Base-by-base conservation (phyloP, 2,797 vertebrate species). In the Sparidentex hasta region DNA sequence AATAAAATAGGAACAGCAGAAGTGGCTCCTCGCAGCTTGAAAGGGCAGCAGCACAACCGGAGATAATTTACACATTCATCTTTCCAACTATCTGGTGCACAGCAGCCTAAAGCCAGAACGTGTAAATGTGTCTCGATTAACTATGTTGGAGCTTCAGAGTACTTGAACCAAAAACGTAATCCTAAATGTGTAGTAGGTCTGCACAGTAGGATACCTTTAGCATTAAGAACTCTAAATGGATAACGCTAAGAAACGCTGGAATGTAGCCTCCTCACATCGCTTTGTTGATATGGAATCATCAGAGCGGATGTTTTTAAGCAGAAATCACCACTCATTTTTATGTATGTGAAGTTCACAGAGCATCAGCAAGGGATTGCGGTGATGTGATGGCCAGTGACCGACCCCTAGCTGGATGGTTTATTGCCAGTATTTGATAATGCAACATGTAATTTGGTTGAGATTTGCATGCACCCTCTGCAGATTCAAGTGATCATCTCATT, bases 11-110 rank as follows among this genome's bases (percentile, higher is more conserved):
- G 63, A 73, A 69, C 48, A 81, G 57, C 27, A 25, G 78, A 44
- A 61, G n/a, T 50, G n/a, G 47, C 59, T 68, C 48, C 59, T 67
- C 47, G 29, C 52, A 71, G 59, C 56, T 73, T 67, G 51, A 86
- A 66, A 62, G 64, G 33, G 71, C 50, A 70, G 57, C 55, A 65
- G 55, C 72, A 75, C 33, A 73, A 65, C 48, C 33, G 64, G 62
- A 85, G 25, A 77, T 14, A 72, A 65, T 44, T 38, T 11, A 66
- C 11, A 69, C 13, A 23, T 63, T 61, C 18, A 59, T 72, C 56
- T 74, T 65, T 44, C n/a, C 51, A 63, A 61, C 55, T 64, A 41
- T 62, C 51, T 20, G 57, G 63, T 43, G 47, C 67, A 78, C 62
- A 78, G 67, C 59, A 78, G 65, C 71, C 43, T 20, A 44, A 6